phyloP scores from a whole-genome alignment of 1,140 invertebrate genomes.

The Condylostylus longicornis region DNA sequence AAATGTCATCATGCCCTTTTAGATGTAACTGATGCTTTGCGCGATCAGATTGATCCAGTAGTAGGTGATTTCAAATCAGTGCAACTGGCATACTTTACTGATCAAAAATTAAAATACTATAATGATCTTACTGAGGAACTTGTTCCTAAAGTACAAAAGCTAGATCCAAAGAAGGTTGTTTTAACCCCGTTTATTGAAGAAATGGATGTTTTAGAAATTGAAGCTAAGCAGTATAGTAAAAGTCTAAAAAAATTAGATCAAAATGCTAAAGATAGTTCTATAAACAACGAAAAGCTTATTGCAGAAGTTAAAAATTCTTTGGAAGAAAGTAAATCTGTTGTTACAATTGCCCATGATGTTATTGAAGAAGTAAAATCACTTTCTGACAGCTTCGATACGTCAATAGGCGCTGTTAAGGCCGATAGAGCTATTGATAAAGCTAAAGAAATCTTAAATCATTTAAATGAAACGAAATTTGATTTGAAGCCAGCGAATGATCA shows the following conservation, averaged over 20 bases:
- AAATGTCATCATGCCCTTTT: constrained; percentile 75
- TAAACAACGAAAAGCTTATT: constrained; percentile 36
- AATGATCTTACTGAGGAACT: constrained; percentile 50
- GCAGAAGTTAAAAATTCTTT: constrained; percentile 39
- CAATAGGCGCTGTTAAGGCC: constrained; percentile 51
- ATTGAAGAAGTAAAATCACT: constrained; percentile 51
- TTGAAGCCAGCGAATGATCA: constrained; percentile 38
- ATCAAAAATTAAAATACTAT: constrained; percentile 55
- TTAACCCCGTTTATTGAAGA: constrained; percentile 42
- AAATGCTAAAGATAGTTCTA: constrained; percentile 34
- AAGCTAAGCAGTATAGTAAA: constrained; percentile 40
- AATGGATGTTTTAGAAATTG: constrained; percentile 40
- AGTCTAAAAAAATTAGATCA: constrained; percentile 39
- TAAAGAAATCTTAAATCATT: constrained; percentile 43
- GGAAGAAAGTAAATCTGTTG: constrained; percentile 35
- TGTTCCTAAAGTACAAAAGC: constrained; percentile 43
- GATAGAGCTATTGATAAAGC: constrained; percentile 63
- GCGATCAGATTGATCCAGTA: constrained; percentile 44
- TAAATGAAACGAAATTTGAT: constrained; percentile 31
- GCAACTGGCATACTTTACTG: constrained; percentile 56
- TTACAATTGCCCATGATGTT: constrained; percentile 37
- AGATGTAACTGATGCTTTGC: constrained; percentile 68
- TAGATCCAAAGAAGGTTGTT: constrained; percentile 50
- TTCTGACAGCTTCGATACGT: constrained; percentile 47
- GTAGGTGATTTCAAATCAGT: constrained; percentile 52